Base-by-base conservation (phyloP, 1,140 invertebrate genomes). In the Listronotus bonariensis region DNA sequence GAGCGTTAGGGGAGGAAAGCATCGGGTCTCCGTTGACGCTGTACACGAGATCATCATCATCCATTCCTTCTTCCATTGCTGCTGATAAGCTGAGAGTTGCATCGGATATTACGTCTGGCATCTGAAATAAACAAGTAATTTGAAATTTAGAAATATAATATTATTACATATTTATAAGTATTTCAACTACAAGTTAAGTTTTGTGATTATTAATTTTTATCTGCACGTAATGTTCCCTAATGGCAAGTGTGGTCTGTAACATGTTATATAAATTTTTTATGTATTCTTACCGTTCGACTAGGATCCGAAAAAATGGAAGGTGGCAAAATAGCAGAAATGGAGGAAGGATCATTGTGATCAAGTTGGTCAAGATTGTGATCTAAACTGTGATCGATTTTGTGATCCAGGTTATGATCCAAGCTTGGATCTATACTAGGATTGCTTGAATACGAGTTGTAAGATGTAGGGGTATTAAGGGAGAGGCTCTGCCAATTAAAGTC, bases 11-110 rank as follows among this genome's bases (percentile, higher is more conserved):
- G 40, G 80, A 80, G 12, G 80, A 79, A 5, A 83, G 71, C 69
- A 83, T 90, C 12, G 89, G 88, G 74, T 91, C 89, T 40, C 87
- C 86, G 61, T 77, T 77, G 0, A 75, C 70, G 10, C 82, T 79
- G 61, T 85, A 84, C 0, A 87, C 82, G 54, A 82, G 83, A 12
- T 88, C 86, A 72, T 93, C 91, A 71, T 93, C 91, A 69, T 92
- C 90, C 89, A 92, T 92, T 54, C 91, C 81, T 78, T 92, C 90
- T 68, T 91, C 89, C 63, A 92, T 86, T 64, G 89, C 87, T 60
- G 89, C 87, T 62, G 87, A 85, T 65, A 90, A 82, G 71, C 84
- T 87, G 52, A 90, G 78, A 15, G 80, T 80, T 31, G 84, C 85
- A 15, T 83, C 83, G 9, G 79, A 75, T 32, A 85, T 80, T 12